Conservation (phyloP, 53 echinoderm and acorn worm genomes). For the Holothuria scabra region DNA sequence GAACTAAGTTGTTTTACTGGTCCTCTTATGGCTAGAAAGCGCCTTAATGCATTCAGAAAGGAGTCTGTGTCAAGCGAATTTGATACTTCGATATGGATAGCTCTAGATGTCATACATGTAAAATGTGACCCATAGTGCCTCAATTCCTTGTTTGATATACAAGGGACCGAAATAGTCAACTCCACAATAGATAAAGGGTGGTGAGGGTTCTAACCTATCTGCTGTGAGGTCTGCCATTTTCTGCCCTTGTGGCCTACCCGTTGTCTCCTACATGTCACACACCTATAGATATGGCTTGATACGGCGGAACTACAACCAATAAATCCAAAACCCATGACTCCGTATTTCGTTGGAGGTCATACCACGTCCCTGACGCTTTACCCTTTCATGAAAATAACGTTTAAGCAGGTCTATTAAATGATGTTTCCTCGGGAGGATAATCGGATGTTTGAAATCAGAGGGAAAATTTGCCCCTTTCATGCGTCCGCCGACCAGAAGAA, state of each 20-base stretch:
- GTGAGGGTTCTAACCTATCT: background rate
- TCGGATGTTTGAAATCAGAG: background rate
- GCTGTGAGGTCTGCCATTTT: too few relatives aligned
- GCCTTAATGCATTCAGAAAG: constrained; percentile 73
- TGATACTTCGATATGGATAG: constrained; percentile 71
- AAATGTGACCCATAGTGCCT: constrained; percentile 72
- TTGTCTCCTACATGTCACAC: background rate
- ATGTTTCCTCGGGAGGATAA: background rate
- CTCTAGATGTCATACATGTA: constrained; percentile 72
- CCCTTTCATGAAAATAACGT: constrained; percentile 37
- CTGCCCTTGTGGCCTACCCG: too few relatives aligned
- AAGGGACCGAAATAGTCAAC: constrained; percentile 79
- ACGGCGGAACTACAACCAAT: constrained; percentile 51
- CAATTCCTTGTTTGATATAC: constrained; percentile 58
- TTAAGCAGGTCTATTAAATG: background rate
- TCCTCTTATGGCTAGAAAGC: constrained; percentile 61
- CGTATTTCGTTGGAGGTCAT: constrained; percentile 54
- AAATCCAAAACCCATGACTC: constrained; percentile 49
- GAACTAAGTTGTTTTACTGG: constrained; percentile 68
- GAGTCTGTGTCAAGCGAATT: constrained; percentile 63
- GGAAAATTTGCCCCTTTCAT: background rate
- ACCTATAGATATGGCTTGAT: constrained; percentile 21
- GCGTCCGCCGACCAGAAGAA: background rate
- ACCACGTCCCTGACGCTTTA: constrained; percentile 47
- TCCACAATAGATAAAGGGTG: constrained; percentile 64